Conservation (phyloP, 2,113 vertebrate genomes). For the Alosa alosa region DNA sequence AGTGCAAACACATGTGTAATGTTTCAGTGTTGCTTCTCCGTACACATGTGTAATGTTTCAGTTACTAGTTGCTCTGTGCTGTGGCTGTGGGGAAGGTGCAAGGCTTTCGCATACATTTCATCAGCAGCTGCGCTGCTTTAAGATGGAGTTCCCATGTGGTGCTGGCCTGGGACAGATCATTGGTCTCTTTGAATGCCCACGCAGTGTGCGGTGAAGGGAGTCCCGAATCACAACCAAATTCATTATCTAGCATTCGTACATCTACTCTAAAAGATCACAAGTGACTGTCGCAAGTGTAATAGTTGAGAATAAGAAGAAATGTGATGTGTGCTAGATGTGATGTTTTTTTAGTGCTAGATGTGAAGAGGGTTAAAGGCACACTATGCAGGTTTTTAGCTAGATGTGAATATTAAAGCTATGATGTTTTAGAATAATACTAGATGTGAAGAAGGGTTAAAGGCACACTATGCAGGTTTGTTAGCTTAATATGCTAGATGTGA, state of each 20-base stretch:
- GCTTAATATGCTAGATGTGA: too few species aligned
- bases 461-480: too few species aligned
- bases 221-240: background rate
- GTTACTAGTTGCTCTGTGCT: too few species aligned
- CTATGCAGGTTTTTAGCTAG: too few species aligned
- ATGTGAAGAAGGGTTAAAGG: too few species aligned
- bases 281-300: background rate
- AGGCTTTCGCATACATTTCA: background rate
- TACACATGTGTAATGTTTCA: too few species aligned
- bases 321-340: too few species aligned
- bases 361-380: too few species aligned
- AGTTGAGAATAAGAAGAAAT: background rate
- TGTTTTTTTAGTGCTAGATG: too few species aligned
- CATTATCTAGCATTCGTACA: background rate
- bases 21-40: background rate
- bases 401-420: too few species aligned
- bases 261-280: background rate
- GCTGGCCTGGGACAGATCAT: background rate
- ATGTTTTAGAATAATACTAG: too few species aligned
- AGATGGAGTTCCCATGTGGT: background rate
- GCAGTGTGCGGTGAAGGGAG: background rate
- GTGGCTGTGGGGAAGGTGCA: background rate
- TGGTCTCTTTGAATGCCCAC: slow-evolving; percentile 1
- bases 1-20: background rate
- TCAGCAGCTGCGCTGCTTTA: background rate